Percentiles rank a stretch among this genome's conserved stretches.
phyloP scores from a whole-genome alignment of 1,140 invertebrate species.

The Fragariocoptes setiger region DNA sequence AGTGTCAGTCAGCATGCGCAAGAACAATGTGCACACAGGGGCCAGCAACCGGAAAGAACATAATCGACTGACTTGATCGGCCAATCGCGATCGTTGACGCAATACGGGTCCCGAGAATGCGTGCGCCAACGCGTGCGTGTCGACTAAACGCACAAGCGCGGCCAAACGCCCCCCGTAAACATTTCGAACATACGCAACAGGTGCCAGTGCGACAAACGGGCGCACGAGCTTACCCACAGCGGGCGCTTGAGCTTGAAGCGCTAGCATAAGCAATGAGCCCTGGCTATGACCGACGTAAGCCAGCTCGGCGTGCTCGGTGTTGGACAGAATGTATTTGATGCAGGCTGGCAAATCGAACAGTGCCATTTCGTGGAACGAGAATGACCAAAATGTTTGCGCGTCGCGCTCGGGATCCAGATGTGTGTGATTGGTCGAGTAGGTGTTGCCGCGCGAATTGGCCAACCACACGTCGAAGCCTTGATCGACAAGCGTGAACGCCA shows the following conservation, averaged over 20 bases:
- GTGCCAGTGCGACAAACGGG: too few species aligned
- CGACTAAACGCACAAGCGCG: neutral
- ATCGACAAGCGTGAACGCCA: constrained; percentile 20
- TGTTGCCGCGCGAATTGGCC: constrained; percentile 18
- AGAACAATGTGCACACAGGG: neutral
- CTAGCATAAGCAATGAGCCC: too few species aligned
- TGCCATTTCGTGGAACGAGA: constrained; percentile 16
- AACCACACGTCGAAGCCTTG: constrained; percentile 21
- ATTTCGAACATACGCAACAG: too few species aligned
- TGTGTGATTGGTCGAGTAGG: constrained; percentile 15
- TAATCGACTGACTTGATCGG: neutral
- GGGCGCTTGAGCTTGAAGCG: too few species aligned
- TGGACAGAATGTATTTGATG: constrained; percentile 18
- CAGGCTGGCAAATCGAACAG: constrained; percentile 20
- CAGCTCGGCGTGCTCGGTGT: constrained; percentile 23
- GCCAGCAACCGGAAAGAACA: constrained; percentile 1
- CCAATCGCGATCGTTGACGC: neutral
- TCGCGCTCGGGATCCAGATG: constrained; percentile 1
- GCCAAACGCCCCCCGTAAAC: neutral
- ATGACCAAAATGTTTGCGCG: constrained; percentile 18
- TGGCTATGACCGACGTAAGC: too few species aligned
- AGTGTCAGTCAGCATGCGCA: neutral
- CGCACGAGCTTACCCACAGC: too few species aligned
- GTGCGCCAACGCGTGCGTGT: neutral
- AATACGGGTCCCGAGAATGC: neutral